Base-by-base conservation (phyloP, 2,888 invertebrate genomes). In the Neoitamus cyanurus region DNA sequence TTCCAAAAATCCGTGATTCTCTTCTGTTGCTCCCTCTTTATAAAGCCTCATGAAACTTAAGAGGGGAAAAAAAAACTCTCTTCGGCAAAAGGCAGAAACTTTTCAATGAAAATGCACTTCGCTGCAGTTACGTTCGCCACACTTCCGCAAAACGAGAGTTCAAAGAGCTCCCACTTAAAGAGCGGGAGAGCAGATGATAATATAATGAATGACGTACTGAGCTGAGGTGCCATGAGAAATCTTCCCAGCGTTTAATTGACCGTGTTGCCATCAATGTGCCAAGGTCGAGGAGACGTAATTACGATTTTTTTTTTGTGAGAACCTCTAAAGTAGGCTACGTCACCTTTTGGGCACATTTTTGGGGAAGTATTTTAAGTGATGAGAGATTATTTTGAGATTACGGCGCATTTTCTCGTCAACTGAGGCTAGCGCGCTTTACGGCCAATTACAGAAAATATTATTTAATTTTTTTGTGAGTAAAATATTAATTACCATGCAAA, bases 191-290 rank as follows among this genome's bases (percentile, higher is more conserved):
- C 30, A 34, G 58, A 68, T n/a, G 58, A 80, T 9, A 15, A 37
- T 34, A 31, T 11, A 7, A 58, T 58, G 80, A 80, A 80, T 80
- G 80, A 80, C 48, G 80, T 80, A 34, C 9, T 11, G 28, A 11
- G 34, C 13, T 80, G 78, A 78, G 48, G n/a, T 78, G 20, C 36
- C 58, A 68, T 20, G 58, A 80, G 58, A 58, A 37, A 48, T 80
- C 25, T 80, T 58, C 58, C 20, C 58, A 80, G 34, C 20, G 80
- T 34, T 80, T 25, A 85, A 78, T 85, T 85, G 85, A 85, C 84
- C 85, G 85, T 85, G 85, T 84, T 85, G 85, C 85, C 85, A 84
- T 85, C 78, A 85, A 83, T 85, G 83, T 85, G 83, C 85, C 85
- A 85, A 85, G 85, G 85, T 85, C 85, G 84, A 85, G 85, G 80